Percentiles rank a stretch among this genome's conserved stretches.
phyloP scores from a whole-genome alignment of 2,888 invertebrate genomes.

The Drosophila kambysellisi region DNA sequence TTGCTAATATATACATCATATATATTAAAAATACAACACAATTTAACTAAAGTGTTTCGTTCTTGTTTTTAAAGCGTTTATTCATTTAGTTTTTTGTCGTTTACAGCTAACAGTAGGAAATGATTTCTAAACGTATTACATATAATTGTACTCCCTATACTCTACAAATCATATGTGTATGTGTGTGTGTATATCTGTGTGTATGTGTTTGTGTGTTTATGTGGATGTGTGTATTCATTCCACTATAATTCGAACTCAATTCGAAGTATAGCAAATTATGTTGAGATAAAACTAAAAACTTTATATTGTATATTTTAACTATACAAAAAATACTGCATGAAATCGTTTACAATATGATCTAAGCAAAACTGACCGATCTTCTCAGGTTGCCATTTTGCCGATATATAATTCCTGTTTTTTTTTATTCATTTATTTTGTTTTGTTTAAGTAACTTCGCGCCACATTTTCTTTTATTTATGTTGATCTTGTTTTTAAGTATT shows the following conservation, averaged over 20 bases:
- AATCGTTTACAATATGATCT: slow-evolving; percentile 63
- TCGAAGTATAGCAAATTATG: slow-evolving; percentile 51
- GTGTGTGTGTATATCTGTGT: slow-evolving; percentile 18
- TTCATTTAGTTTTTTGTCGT: slow-evolving; percentile 72
- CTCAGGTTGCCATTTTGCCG: slow-evolving; percentile 21
- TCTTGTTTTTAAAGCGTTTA: slow-evolving; percentile 70
- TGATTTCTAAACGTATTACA: slow-evolving; percentile 75
- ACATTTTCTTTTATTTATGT: slow-evolving; percentile 10
- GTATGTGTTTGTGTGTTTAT: slow-evolving; percentile 25
- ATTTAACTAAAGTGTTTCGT: neutral
- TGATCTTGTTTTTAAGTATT: slow-evolving; percentile 56
- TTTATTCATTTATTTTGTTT: neutral
- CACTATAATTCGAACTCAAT: slow-evolving; percentile 61
- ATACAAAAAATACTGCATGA: slow-evolving; percentile 80
- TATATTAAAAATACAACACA: neutral
- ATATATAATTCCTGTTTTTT: slow-evolving; percentile 53
- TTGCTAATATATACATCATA: neutral
- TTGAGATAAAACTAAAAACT: slow-evolving; percentile 66
- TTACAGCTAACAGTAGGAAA: slow-evolving; percentile 80
- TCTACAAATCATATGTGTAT: slow-evolving; percentile 42
- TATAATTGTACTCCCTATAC: slow-evolving; percentile 63
- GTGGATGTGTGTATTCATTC: slow-evolving; percentile 28
- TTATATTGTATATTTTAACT: slow-evolving; percentile 73
- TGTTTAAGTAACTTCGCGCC: slow-evolving; percentile 71
- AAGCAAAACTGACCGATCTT: slow-evolving; percentile 37